These are phyloP conservation scores for Darevskia nairensis DNA, from an alignment of 2,797 vertebrate genomes.

Conservation along the genomic window DNA sequence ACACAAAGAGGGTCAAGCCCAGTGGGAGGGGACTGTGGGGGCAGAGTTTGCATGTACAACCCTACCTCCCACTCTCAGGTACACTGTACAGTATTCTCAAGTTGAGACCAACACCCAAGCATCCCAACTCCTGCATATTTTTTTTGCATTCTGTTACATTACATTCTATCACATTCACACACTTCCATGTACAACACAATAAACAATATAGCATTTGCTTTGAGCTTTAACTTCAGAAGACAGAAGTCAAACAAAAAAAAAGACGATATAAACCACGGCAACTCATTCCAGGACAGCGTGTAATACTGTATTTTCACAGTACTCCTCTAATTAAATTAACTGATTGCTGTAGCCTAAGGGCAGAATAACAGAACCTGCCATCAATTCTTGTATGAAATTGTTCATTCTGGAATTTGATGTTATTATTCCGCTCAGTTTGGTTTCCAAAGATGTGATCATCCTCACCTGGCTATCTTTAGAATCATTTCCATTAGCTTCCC, in stretches of 20 bases:
- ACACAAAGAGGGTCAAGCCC: no score
- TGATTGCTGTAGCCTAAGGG: neutral
- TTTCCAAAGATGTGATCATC: slow-evolving; percentile 26
- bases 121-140: neutral
- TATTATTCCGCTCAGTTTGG: slow-evolving; percentile 22
- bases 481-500: neutral
- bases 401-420: slow-evolving; percentile 17
- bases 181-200: neutral
- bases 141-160: neutral
- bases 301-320: slow-evolving; percentile 18
- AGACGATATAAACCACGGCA: neutral
- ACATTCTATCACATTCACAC: slow-evolving; percentile 15
- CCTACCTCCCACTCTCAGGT: no score
- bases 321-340: neutral
- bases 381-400: neutral
- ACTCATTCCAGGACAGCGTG: neutral
- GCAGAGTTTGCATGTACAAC: no score
- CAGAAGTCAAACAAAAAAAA: slow-evolving; percentile 4
- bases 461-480: slow-evolving; percentile 7
- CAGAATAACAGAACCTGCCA: slow-evolving; percentile 9
- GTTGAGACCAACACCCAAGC: neutral
- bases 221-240: slow-evolving; percentile 26
- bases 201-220: neutral
- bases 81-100: no score
- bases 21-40: no score